phyloP scores from a whole-genome alignment of 2,113 vertebrate species.

The Otus sunia region DNA sequence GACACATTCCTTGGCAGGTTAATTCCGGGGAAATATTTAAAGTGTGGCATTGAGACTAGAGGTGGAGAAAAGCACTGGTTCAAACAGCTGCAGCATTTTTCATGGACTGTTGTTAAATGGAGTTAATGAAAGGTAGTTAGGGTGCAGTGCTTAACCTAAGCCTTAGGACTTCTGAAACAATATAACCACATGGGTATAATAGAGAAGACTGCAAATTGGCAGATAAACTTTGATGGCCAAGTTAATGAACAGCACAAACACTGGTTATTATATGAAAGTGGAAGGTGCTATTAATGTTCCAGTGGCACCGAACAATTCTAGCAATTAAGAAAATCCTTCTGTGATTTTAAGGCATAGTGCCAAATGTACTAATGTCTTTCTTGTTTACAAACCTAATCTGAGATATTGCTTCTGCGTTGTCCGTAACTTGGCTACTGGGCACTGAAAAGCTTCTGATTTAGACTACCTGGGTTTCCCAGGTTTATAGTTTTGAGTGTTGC shows the following conservation, averaged over 20 bases:
- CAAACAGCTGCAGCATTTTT: background rate
- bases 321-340: background rate
- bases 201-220: background rate
- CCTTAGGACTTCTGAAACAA: background rate
- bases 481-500: background rate
- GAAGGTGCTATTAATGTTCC: background rate
- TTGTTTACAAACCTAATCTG: background rate
- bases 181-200: background rate
- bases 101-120: background rate
- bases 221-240: background rate
- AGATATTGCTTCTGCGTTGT: background rate
- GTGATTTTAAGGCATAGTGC: background rate
- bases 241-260: background rate
- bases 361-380: background rate
- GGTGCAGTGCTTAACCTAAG: background rate
- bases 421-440: background rate
- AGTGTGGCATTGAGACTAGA: background rate
- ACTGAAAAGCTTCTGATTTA: background rate
- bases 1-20: fast-evolving
- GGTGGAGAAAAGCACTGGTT: background rate
- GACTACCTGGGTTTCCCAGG: background rate
- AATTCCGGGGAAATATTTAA: background rate
- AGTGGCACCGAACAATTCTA: background rate
- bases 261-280: background rate
- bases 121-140: background rate